Evolutionary conservation across 2,888 invertebrate species (phyloP).

Genomic region (Quadroppia sp.): DNA sequence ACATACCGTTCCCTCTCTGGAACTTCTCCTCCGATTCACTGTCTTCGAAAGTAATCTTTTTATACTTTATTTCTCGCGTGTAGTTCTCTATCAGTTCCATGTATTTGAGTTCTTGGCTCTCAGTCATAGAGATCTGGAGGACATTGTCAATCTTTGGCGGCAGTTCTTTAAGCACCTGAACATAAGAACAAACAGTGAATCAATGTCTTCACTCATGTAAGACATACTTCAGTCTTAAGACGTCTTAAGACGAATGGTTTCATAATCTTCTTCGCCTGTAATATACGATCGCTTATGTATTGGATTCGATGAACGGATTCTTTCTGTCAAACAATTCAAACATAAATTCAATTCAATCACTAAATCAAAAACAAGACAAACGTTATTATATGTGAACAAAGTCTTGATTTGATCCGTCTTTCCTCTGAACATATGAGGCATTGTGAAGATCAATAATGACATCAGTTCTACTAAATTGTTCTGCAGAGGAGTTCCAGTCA

Average conservation of each 20-base stretch:
- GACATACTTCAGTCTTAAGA: constrained; percentile 47
- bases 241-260: constrained; percentile 88
- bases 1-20: constrained; percentile 60
- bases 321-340: constrained; percentile 25
- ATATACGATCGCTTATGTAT: constrained; percentile 86
- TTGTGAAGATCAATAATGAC: constrained; percentile 90
- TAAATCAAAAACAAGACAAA: constrained; percentile 40
- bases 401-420: constrained; percentile 81
- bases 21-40: constrained; percentile 25
- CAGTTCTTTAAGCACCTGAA: constrained; percentile 61
- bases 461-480: constrained; percentile 93
- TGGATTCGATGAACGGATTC: constrained; percentile 50
- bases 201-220: neutral
- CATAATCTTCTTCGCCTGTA: constrained; percentile 91
- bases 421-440: constrained; percentile 88
- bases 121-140: constrained; percentile 65
- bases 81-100: constrained; percentile 64
- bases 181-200: neutral
- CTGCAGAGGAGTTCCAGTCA: constrained; percentile 94
- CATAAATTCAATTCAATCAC: neutral
- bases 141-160: constrained; percentile 74
- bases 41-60: constrained; percentile 31
- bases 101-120: constrained; percentile 70
- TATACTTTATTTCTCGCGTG: constrained; percentile 55
- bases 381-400: constrained; percentile 61